A percentile compares a stretch with the other conserved stretches of the same genome.
Conservation (phyloP, 2,113 vertebrate genomes). For the Setophaga coronata region DNA sequence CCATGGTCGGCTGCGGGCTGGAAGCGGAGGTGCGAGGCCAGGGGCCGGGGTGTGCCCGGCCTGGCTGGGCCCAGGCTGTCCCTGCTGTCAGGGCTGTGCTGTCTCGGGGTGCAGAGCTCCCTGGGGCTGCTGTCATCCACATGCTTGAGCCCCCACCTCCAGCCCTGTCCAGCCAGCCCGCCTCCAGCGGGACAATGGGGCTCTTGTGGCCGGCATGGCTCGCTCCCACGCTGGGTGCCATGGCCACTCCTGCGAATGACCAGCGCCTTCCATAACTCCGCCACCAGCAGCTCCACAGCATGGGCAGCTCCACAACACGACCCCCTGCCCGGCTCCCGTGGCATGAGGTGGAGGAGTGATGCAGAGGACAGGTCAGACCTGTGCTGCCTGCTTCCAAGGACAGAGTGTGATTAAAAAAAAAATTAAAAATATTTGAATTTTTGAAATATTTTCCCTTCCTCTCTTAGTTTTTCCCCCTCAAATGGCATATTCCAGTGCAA, state of each 20-base stretch:
- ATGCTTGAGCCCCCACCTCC: not conserved
- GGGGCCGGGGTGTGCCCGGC: not conserved
- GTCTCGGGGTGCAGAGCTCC: not conserved
- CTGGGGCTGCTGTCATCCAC: not conserved
- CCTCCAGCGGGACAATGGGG: slow-evolving; percentile 21
- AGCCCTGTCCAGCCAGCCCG: not conserved
- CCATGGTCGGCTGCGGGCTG: not conserved
- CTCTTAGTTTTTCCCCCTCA: fast-evolving
- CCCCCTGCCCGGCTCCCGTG: not conserved
- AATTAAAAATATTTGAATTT: not conserved
- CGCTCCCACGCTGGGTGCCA: not conserved
- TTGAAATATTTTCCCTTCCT: not conserved
- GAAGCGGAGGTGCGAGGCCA: not conserved
- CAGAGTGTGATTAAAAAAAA: not conserved
- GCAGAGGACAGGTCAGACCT: not conserved
- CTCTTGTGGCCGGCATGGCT: not conserved
- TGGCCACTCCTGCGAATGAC: not conserved
- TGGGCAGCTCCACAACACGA: not conserved
- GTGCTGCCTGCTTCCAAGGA: not conserved
- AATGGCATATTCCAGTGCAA: not conserved
- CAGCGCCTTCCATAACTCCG: not conserved
- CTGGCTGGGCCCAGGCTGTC: not conserved
- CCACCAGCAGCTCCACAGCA: not conserved
- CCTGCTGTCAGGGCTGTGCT: fast-evolving
- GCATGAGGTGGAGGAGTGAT: not conserved